phyloP scores from a whole-genome alignment of 1,140 invertebrate genomes.

The Muscidifurax raptorellus region DNA sequence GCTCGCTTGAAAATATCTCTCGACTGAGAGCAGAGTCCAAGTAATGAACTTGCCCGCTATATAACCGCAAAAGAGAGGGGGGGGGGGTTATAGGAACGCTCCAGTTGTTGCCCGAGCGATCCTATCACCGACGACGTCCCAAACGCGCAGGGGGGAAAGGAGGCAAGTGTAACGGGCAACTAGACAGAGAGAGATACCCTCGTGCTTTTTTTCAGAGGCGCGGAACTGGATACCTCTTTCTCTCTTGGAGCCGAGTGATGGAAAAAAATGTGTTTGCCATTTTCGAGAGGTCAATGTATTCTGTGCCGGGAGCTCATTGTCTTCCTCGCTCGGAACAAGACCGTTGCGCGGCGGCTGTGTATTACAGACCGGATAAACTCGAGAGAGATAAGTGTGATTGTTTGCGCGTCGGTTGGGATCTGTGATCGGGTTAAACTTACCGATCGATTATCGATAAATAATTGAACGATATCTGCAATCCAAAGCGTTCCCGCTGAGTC shows the following conservation, averaged over 20 bases:
- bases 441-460: too few species aligned
- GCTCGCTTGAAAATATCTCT: constrained; percentile 3
- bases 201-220: not conserved
- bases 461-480: not conserved
- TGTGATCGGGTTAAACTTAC: too few species aligned
- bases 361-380: too few species aligned
- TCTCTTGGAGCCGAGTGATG: not conserved
- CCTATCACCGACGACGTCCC: not conserved
- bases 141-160: not conserved
- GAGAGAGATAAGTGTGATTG: too few species aligned
- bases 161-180: constrained; percentile 15
- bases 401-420: too few species aligned
- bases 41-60: constrained; percentile 21
- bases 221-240: not conserved
- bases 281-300: not conserved
- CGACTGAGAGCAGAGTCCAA: not conserved
- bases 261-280: not conserved
- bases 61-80: not conserved
- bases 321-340: not conserved
- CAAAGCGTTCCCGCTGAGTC: not conserved
- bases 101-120: not conserved
- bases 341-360: too few species aligned
- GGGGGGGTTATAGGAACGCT: not conserved
- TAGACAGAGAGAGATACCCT: not conserved
- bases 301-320: not conserved